Base-by-base conservation (phyloP, 2,113 vertebrate species). In the Hoplias malabaricus region DNA sequence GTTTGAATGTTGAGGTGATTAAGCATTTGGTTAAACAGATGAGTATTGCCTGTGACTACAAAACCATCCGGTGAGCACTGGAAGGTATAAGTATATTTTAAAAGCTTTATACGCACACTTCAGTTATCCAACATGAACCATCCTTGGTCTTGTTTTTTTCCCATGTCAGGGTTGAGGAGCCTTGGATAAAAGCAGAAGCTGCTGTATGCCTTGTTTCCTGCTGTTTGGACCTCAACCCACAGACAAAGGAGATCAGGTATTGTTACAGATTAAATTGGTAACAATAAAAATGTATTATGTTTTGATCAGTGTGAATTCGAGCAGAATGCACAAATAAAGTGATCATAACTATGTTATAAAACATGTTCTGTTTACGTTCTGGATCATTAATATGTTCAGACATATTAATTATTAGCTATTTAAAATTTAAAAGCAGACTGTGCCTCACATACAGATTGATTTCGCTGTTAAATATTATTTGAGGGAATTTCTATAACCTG, bases 81-180 rank as follows among this genome's bases (percentile, higher is more conserved):
- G 4, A 13, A 34, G 48, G 23, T 40, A 68, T 3, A 25, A 33
- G 25, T 56, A 56, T 27, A 73, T 21, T 59, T 68, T 3, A 19
- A 4, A 8, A 40, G 27, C 10, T 31, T 29, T 27, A 21, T 50
- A 31, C 4, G 5, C 16, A 5, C 2, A 2, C 2, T 34, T 66
- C 21, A 67, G 48, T 13, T 25, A 2, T 34, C n/a, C 38, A 14
- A 0, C 14, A 13, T 69, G 36, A 19, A 65, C 38, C 16, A 23
- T 59, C 1, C 48, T 62, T 53, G 19, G 10, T 38, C 56, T 69
- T 4, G 25, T 33, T 59, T 23, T 74, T n/a, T 34, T 42, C 40
- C 9, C n/a, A n/a, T 33, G 1, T 75, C 87, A 95, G 94, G 81
- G 89, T 94, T 57, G 83, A 93, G 62, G 94, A 95, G 56, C 87